These are phyloP conservation scores for Nysson spinosus DNA, from an alignment of 2,888 invertebrate species.

Conservation along the genomic window DNA sequence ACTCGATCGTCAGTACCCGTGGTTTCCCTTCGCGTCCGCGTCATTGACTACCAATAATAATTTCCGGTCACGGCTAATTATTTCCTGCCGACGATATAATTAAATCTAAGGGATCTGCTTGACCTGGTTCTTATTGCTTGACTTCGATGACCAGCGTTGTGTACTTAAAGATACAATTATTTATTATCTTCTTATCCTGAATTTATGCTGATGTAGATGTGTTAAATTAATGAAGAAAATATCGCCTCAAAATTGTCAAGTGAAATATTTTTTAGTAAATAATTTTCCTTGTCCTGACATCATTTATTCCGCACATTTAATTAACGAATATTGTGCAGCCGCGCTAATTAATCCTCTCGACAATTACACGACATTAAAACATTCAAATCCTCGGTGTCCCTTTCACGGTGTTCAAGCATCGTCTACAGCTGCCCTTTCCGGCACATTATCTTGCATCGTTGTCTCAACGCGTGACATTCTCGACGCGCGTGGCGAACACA, in stretches of 20 bases:
- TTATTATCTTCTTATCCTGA: no score
- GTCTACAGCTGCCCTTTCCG: constrained; percentile 37
- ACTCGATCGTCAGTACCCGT: constrained; percentile 31
- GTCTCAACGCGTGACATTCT: constrained; percentile 48
- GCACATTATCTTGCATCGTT: constrained; percentile 47
- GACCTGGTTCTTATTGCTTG: constrained; percentile 26
- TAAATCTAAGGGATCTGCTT: constrained; percentile 43
- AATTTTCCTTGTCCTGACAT: no score
- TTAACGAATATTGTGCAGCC: no score
- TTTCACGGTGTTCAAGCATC: constrained; percentile 13
- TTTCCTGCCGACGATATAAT: constrained; percentile 64
- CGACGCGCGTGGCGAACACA: constrained; percentile 28
- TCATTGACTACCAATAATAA: constrained; percentile 50
- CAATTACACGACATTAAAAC: constrained; percentile 6
- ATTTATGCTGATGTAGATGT: no score
- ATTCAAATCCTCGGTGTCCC: constrained; percentile 29
- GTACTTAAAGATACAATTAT: no score
- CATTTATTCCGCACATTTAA: no score
- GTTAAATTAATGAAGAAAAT: no score
- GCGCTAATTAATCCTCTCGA: background rate
- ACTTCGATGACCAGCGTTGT: background rate
- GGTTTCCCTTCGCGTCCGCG: constrained; percentile 9
- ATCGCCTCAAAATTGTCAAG: no score
- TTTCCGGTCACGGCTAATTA: constrained; percentile 66
- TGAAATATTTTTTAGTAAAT: no score